These are phyloP conservation scores for Laterallus jamaicensis DNA, from an alignment of 2,113 vertebrate species.

Conservation along the genomic window DNA sequence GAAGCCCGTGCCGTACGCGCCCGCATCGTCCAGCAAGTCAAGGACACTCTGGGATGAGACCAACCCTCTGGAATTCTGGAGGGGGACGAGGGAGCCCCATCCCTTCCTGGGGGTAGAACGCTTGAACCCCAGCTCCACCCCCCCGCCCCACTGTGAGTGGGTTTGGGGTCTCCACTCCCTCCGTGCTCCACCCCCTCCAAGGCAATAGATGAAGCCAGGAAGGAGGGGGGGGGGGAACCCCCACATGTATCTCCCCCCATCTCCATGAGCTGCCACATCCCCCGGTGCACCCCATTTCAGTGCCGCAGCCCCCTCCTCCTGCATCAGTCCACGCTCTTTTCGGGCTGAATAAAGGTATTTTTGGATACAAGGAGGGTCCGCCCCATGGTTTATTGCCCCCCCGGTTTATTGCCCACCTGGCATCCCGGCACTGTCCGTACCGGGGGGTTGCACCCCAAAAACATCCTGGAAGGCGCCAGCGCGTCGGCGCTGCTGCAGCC, in stretches of 20 bases:
- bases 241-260: background rate
- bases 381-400: background rate
- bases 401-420: background rate
- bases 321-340: rapidly evolving
- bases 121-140: too few relatives aligned
- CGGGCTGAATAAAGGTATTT: background rate
- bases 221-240: background rate
- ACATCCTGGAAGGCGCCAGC: background rate
- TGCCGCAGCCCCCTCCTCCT: too few relatives aligned
- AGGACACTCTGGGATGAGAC: background rate
- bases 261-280: background rate
- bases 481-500: background rate
- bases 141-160: too few relatives aligned
- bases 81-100: too few relatives aligned
- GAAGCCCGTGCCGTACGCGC: background rate
- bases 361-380: background rate
- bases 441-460: background rate
- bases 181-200: too few relatives aligned
- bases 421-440: too few relatives aligned
- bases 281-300: background rate
- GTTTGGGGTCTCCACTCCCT: too few relatives aligned
- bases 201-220: too few relatives aligned
- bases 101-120: background rate
- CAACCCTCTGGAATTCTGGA: background rate
- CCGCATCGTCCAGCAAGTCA: background rate